phyloP scores from a whole-genome alignment of 1,140 invertebrate species.

The Nixonia krombeini region DNA sequence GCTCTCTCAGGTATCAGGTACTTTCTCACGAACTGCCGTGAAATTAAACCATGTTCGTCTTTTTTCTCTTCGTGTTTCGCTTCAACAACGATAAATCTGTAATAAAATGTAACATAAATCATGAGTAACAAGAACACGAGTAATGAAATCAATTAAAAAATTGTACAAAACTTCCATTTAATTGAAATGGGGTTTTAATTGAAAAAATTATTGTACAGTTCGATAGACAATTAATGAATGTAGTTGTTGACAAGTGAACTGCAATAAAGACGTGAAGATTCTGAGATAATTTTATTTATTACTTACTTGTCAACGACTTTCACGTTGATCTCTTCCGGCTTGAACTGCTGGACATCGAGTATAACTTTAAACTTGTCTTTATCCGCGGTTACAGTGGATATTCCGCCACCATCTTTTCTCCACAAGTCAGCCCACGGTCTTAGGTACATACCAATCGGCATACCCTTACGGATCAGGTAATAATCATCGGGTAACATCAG shows the following conservation, averaged over 20 bases:
- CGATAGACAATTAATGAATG: too few species aligned
- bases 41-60: slow-evolving; percentile 82
- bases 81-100: slow-evolving; percentile 76
- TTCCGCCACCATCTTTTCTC: slow-evolving; percentile 66
- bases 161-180: background rate
- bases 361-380: slow-evolving; percentile 29
- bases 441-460: slow-evolving; percentile 50
- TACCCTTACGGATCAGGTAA: slow-evolving; percentile 5
- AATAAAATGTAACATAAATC: slow-evolving; percentile 64
- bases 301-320: slow-evolving; percentile 29
- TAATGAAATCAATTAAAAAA: background rate
- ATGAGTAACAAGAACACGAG: background rate
- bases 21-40: slow-evolving; percentile 79
- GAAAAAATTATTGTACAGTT: too few species aligned
- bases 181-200: background rate
- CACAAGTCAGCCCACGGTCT: slow-evolving; percentile 42
- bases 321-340: slow-evolving; percentile 34
- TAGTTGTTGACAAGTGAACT: too few species aligned
- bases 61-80: slow-evolving; percentile 84
- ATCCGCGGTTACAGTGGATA: slow-evolving; percentile 19
- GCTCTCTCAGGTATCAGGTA: slow-evolving; percentile 81
- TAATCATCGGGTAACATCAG: slow-evolving; percentile 22
- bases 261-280: too few species aligned
- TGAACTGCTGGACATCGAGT: slow-evolving; percentile 36
- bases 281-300: too few species aligned